Base-by-base conservation (phyloP, 2,888 invertebrate genomes). In the Gymnoscelis rufifasciata region DNA sequence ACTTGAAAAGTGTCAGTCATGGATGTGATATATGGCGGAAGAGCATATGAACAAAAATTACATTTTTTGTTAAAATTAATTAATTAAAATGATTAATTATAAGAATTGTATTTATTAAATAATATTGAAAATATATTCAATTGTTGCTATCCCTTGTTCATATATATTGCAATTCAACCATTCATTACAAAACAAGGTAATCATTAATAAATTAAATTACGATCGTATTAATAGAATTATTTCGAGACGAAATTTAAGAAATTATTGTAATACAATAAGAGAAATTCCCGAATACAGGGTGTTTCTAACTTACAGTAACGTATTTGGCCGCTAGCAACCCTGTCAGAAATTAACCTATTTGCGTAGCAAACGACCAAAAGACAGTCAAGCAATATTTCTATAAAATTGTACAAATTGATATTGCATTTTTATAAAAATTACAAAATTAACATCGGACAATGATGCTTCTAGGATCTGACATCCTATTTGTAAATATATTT, bases 1-100 rank as follows among this genome's bases (percentile, higher is more conserved):
- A 78, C 77, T 78, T 63, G 63, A 47, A 52, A 59, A 47, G 49
- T 57, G 60, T 56, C 62, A 70, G 74, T 75, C 77, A 74, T 74
- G 71, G 71, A 68, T 66, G 55, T 10, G 8, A 14, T 1, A 10
- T 14, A 10, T 5, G 10, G 14, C 14, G n/a, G 7, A 10, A 15
- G 8, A 2, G n/a, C n/a, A n/a, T n/a, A n/a, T n/a, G n/a, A n/a
- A n/a, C n/a, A n/a, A n/a, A n/a, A n/a, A n/a, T n/a, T 10, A 28
- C n/a, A 28, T 2, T 3, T 14, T 7, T 15, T n/a, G 5, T n/a
- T 1, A 15, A 33, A 2, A n/a, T 5, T 19, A 19, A 15, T 15
- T 4, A 8, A 5, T 19, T 19, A 5, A 3, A 19, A 19, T 19
- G 3, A 19, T 19, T 19, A 19, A 12, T 29, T 11, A 23, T 12